A percentile compares a stretch with the other conserved stretches of the same genome.
phyloP scores from a whole-genome alignment of 2,888 invertebrate genomes.

The Leucophenga maculata region DNA sequence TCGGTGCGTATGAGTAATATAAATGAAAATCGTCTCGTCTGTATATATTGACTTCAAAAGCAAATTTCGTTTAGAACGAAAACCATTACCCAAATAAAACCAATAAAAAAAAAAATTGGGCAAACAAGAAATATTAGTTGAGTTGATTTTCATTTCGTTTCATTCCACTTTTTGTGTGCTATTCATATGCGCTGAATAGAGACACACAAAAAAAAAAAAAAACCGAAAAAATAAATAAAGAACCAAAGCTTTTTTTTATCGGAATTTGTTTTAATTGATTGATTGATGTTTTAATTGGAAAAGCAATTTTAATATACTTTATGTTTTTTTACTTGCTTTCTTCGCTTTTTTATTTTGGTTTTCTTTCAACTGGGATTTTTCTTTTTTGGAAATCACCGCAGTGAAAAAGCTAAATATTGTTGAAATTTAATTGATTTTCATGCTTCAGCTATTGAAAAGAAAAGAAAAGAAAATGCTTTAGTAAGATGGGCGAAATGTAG shows the following conservation, averaged over 20 bases:
- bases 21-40: neutral
- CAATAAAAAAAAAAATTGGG: neutral
- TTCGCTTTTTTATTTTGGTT: constrained; percentile 28
- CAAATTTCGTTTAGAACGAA: constrained; percentile 2
- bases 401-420: constrained; percentile 49
- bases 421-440: constrained; percentile 64
- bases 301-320: constrained; percentile 53
- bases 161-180: constrained; percentile 21
- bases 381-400: constrained; percentile 38
- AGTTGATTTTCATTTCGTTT: neutral
- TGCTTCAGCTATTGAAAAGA: constrained; percentile 61
- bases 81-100: neutral
- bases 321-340: constrained; percentile 35
- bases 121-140: constrained; percentile 17
- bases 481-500: no score
- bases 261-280: constrained; percentile 66
- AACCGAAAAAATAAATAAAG: constrained; percentile 24
- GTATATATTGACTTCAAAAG: constrained; percentile 15
- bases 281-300: constrained; percentile 70
- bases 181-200: constrained; percentile 37
- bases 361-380: constrained; percentile 30
- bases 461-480: no score
- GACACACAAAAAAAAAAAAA: constrained; percentile 30
- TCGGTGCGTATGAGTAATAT: constrained; percentile 18
- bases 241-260: constrained; percentile 49